These are phyloP conservation scores for Hyperoplus immaculatus DNA, from an alignment of 2,797 vertebrate genomes.

Conservation along the genomic window DNA sequence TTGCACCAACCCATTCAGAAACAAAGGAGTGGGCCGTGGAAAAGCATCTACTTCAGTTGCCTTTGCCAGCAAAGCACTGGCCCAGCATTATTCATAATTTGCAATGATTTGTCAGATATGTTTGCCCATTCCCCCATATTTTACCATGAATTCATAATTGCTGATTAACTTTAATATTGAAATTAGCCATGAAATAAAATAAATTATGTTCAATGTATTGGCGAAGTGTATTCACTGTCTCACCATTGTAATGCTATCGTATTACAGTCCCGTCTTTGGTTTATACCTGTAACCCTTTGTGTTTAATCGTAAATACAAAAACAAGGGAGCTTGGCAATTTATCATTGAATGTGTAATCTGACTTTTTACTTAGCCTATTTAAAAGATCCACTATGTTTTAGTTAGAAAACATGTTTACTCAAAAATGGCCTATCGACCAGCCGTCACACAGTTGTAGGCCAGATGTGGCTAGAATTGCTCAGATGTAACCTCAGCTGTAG, in stretches of 20 bases:
- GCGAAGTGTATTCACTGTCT: not conserved
- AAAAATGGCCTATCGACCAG: not conserved
- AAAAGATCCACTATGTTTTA: not conserved
- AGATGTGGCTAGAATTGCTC: constrained; percentile 28
- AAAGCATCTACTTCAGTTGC: not conserved
- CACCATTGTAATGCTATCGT: not conserved
- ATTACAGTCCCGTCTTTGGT: not conserved
- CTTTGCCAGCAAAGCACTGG: not conserved
- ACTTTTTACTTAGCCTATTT: not conserved
- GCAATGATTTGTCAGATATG: not conserved
- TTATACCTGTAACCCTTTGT: not conserved
- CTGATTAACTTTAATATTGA: too few species aligned
- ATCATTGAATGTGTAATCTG: not conserved
- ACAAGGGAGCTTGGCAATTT: not conserved
- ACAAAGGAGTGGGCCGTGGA: constrained; percentile 6
- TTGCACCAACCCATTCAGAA: not conserved
- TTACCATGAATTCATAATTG: not conserved
- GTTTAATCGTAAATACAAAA: not conserved
- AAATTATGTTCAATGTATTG: not conserved
- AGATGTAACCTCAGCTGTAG: constrained; percentile 1
- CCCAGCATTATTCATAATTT: not conserved
- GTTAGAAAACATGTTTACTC: not conserved
- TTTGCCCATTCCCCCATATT: not conserved
- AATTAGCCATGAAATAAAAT: not conserved
- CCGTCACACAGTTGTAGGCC: constrained; percentile 4